phyloP scores from a whole-genome alignment of 2,888 invertebrate genomes.

The Polymixis flavicincta region DNA sequence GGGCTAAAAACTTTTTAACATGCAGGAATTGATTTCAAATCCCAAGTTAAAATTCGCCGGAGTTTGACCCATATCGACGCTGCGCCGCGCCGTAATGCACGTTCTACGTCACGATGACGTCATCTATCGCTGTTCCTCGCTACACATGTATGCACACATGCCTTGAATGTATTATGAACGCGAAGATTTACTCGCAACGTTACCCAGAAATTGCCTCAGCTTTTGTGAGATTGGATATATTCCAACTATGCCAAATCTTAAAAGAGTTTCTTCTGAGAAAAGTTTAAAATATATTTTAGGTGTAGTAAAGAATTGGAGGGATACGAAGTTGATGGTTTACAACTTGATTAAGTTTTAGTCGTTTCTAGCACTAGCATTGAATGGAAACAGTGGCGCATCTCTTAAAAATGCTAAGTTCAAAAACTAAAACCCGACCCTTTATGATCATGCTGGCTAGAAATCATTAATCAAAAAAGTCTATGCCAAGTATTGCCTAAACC shows the following conservation, averaged over 20 bases:
- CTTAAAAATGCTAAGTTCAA: background rate
- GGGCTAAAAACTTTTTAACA: constrained; percentile 11
- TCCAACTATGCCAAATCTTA: constrained; percentile 40
- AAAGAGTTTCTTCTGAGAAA: constrained; percentile 23
- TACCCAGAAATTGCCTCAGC: constrained; percentile 53
- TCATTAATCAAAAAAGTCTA: no score
- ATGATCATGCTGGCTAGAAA: no score
- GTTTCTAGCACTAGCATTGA: background rate
- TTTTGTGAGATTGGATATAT: constrained; percentile 52
- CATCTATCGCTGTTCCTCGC: constrained; percentile 27
- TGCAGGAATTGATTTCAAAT: constrained; percentile 35
- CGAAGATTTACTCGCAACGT: constrained; percentile 46
- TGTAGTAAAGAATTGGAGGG: constrained; percentile 18
- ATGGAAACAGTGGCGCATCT: no score
- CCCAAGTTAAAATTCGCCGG: constrained; percentile 28
- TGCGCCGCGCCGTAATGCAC: constrained; percentile 18
- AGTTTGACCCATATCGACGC: constrained; percentile 34
- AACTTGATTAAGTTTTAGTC: constrained; percentile 21
- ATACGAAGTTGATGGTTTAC: constrained; percentile 13
- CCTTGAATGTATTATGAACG: constrained; percentile 41
- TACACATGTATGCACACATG: constrained; percentile 37
- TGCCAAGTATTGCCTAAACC: no score
- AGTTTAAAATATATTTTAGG: constrained; percentile 35
- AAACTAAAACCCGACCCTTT: no score
- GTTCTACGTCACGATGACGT: constrained; percentile 29